phyloP scores from a whole-genome alignment of 2,888 invertebrate species.

The Parnassius orleans region DNA sequence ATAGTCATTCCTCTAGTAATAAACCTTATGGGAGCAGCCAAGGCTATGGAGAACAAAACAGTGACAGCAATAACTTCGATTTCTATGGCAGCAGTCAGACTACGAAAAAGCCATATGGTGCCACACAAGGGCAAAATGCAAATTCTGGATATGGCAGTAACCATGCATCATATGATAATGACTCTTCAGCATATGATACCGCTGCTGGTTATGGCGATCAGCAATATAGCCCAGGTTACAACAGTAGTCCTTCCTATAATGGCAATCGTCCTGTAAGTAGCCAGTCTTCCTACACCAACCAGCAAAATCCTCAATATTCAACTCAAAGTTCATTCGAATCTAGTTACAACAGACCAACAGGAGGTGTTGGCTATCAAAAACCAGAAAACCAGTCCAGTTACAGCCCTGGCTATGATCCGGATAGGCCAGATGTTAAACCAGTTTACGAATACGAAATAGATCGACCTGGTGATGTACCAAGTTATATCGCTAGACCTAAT shows the following conservation, averaged over 20 bases:
- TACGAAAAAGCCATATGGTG: slow-evolving; percentile 30
- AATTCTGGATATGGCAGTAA: slow-evolving; percentile 34
- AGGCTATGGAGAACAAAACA: slow-evolving; percentile 23
- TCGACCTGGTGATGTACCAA: slow-evolving; percentile 53
- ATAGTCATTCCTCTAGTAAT: slow-evolving; percentile 24
- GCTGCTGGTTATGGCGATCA: slow-evolving; percentile 8
- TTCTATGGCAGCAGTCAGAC: slow-evolving; percentile 30
- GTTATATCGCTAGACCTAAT: slow-evolving; percentile 53
- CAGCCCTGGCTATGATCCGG: slow-evolving; percentile 30
- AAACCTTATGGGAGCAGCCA: slow-evolving; percentile 17
- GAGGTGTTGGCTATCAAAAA: slow-evolving; percentile 26
- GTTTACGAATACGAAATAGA: slow-evolving; percentile 67
- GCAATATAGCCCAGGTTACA: slow-evolving; percentile 12
- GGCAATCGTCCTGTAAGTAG: slow-evolving; percentile 20
- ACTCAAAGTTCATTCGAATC: slow-evolving; percentile 27
- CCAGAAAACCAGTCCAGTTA: slow-evolving; percentile 29
- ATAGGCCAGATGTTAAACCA: slow-evolving; percentile 54
- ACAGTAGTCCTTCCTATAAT: slow-evolving; percentile 24
- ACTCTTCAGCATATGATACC: slow-evolving; percentile 18
- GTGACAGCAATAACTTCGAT: slow-evolving; percentile 20
- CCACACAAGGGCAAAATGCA: slow-evolving; percentile 4
- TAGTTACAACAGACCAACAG: slow-evolving; percentile 27
- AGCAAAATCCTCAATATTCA: slow-evolving; percentile 29
- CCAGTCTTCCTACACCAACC: slow-evolving; percentile 24
- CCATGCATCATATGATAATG: neutral